A percentile compares a stretch with the other conserved stretches of the same genome.
Conservation (phyloP, 2,888 invertebrate genomes). For the Bellardia pandia region DNA sequence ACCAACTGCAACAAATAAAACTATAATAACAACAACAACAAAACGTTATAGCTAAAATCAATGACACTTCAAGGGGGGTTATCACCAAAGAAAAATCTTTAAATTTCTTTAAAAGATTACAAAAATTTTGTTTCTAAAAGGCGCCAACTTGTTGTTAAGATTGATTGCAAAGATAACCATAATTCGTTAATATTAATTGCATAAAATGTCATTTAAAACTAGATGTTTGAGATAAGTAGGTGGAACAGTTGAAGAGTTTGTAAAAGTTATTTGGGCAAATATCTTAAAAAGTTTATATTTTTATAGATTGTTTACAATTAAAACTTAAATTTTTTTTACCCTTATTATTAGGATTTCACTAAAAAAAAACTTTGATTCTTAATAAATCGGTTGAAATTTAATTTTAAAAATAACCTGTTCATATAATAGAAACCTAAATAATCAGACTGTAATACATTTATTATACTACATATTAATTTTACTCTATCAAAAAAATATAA, state of each 20-base stretch:
- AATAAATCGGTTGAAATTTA: slow-evolving; percentile 19
- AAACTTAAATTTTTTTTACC: not conserved
- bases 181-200: not conserved
- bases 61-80: slow-evolving; percentile 64
- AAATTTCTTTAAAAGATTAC: slow-evolving; percentile 24
- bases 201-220: not conserved
- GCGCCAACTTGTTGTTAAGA: slow-evolving; percentile 28
- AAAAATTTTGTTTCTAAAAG: slow-evolving; percentile 15
- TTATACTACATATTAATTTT: no score
- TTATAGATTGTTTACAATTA: not conserved
- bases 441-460: no score
- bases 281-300: not conserved
- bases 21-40: slow-evolving; percentile 14
- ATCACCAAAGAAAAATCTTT: slow-evolving; percentile 33
- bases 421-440: no score
- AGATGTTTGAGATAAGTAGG: not conserved
- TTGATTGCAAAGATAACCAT: not conserved
- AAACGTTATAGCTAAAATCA: slow-evolving; percentile 19
- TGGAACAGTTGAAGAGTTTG: not conserved
- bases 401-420: not conserved
- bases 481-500: no score
- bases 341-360: not conserved
- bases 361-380: not conserved
- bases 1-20: slow-evolving; percentile 17
- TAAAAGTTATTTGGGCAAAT: not conserved